Conservation (phyloP, 23 tunicate species). For the Trididemnum nubilum region DNA sequence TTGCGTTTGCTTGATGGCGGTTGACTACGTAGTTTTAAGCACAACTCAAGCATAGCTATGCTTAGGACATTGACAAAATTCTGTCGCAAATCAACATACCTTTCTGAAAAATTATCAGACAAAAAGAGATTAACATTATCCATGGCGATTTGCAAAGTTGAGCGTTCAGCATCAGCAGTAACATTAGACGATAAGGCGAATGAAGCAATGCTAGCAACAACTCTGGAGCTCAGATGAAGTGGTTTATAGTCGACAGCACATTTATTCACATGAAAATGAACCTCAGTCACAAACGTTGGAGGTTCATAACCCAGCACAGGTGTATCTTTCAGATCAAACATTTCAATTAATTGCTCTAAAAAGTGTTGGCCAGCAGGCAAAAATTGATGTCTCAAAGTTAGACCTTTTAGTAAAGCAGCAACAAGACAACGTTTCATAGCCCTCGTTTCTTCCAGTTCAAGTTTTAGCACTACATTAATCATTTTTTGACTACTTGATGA, state of each 20-base stretch:
- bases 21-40: conserved; percentile 27
- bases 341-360: conserved; percentile 65
- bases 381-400: conserved; percentile 45
- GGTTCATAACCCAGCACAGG: conserved; percentile 83
- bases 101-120: conserved; percentile 19
- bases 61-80: conserved; percentile 60
- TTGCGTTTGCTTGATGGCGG: background rate
- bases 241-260: conserved; percentile 60
- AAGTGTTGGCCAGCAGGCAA: conserved; percentile 44
- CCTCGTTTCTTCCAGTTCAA: conserved; percentile 57
- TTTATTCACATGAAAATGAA: conserved; percentile 58
- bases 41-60: conserved; percentile 50
- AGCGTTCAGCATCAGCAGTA: conserved; percentile 41
- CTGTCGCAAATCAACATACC: conserved; percentile 18
- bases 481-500: conserved; percentile 40
- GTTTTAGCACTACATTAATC: conserved; percentile 57
- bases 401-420: conserved; percentile 34
- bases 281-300: conserved; percentile 72
- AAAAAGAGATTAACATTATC: conserved; percentile 53
- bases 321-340: conserved; percentile 69
- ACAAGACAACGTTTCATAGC: conserved; percentile 43
- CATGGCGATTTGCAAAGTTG: conserved; percentile 44
- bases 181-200: conserved; percentile 77
- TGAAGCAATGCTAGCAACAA: conserved; percentile 49
- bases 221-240: conserved; percentile 32